Evolutionary conservation across 2,888 invertebrate genomes (phyloP), one percentile per base, ranked within the genome.

Genomic region (Limnephilus lunatus): DNA sequence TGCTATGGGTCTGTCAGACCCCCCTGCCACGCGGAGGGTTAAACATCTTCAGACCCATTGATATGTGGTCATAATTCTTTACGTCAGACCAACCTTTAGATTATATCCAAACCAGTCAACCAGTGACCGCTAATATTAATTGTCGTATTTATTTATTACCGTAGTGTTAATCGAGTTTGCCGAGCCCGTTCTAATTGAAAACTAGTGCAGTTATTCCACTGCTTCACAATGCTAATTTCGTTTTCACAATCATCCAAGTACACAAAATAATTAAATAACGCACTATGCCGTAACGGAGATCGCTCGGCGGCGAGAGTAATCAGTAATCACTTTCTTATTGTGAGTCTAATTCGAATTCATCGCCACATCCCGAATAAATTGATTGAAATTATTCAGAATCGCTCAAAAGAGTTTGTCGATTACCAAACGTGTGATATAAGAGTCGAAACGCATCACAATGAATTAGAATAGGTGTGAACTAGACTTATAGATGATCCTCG

Each of bases 261-360:
- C 68, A 39, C 14, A 15, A 25, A 35, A 44, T 90, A 82, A 90
- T 90, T 90, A 90, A 90, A 90, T 90, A 90, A 90, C 35, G 90
- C 90, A 82, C 30, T 44, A 90, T 82, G 90, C 25, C 48, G 90
- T 90, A 90, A 90, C 90, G 82, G 82, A 81, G 48, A 81, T 19
- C 82, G 90, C 82, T 82, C 30, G 32, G 88, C 80, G 39, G 32
- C 88, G 81, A 89, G 88, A 89, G 32, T 89, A 44, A 44, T 48
- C 48, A 48, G 48, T 15, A 32, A 80, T 81, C 88, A 89, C 88
- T 89, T 89, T 89, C 80, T 80, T 89, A 89, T 39, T 89, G 80
- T 12, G 35, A 81, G 32, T 81, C 88, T n/a, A 80, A 30, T 80
- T 32, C 4, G 80, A 89, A 80, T 89, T 80, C 80, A 89, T 35